phyloP scores from a whole-genome alignment of 2,113 vertebrate genomes.

The Felis catus region DNA sequence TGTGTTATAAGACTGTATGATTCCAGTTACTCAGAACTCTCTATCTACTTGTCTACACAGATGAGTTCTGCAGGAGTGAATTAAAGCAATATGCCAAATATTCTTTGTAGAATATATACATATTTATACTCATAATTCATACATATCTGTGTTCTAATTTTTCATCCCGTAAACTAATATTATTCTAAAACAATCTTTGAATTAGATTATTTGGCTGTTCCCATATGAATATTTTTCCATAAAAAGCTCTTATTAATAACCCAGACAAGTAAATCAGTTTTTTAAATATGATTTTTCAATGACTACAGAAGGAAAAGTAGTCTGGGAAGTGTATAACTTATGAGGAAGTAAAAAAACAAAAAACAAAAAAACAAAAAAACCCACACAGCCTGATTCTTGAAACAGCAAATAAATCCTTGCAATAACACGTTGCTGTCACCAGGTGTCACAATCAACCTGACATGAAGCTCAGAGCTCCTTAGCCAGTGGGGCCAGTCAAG shows the following conservation, averaged over 20 bases:
- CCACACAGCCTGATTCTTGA: background rate
- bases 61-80: background rate
- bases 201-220: background rate
- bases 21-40: background rate
- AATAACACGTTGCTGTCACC: background rate
- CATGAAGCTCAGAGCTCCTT: background rate
- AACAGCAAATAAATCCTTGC: constrained; percentile 36
- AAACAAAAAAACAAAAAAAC: background rate
- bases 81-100: background rate
- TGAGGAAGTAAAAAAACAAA: background rate
- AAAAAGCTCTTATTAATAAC: background rate
- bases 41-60: background rate
- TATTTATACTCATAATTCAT: background rate
- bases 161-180: constrained; percentile 23
- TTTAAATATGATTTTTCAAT: background rate
- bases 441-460: constrained; percentile 31
- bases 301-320: background rate
- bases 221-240: background rate
- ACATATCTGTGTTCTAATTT: background rate
- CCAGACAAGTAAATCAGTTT: background rate
- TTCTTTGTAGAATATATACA: background rate
- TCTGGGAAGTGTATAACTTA: background rate
- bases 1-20: background rate
- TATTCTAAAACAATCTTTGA: background rate
- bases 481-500: background rate